Conservation (phyloP, 2,797 vertebrate species). For the Neostethus bicornis region DNA sequence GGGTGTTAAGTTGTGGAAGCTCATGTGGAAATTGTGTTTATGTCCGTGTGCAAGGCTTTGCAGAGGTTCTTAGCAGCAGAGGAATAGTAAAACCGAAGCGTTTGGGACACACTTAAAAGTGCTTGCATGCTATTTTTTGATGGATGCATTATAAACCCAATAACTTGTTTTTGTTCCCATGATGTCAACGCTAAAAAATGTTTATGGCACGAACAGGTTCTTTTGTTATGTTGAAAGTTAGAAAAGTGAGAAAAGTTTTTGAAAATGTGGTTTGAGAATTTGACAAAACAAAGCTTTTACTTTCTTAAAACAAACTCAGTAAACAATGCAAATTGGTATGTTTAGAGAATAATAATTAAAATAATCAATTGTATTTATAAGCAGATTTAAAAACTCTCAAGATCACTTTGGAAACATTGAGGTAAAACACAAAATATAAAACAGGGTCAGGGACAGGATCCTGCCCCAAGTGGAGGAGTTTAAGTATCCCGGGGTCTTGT, state of each 20-base stretch:
- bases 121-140: conserved; percentile 10
- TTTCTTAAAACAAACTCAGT: not conserved
- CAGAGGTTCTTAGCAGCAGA: conserved; percentile 11
- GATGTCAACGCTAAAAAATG: conserved; percentile 18
- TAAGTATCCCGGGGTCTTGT: no score
- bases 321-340: not conserved
- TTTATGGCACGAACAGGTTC: not conserved
- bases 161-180: conserved; percentile 4
- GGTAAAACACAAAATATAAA: no score
- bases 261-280: no score
- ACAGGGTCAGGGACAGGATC: no score
- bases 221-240: conserved; percentile 9
- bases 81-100: conserved; percentile 18
- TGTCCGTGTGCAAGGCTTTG: not conserved
- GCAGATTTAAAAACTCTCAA: no score
- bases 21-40: conserved; percentile 30
- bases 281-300: not conserved
- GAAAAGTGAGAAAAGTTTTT: not conserved
- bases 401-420: no score
- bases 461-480: no score
- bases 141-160: not conserved
- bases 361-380: no score
- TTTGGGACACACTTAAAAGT: conserved; percentile 8
- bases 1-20: conserved; percentile 34
- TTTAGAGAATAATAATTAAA: not conserved